These are phyloP conservation scores for Leptosomus discolor DNA, from an alignment of 2,113 vertebrate species.

Conservation along the genomic window DNA sequence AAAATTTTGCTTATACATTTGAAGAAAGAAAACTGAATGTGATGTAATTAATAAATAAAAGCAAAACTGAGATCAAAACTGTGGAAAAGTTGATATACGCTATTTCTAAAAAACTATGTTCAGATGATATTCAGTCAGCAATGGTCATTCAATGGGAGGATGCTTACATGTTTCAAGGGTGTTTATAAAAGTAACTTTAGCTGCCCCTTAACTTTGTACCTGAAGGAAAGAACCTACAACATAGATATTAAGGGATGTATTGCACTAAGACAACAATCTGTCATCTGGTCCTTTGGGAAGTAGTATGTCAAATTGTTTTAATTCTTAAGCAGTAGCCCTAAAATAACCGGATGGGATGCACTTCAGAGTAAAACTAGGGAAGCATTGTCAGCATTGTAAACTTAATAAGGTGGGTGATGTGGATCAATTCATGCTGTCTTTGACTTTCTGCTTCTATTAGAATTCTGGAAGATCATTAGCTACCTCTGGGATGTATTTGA, in stretches of 20 bases:
- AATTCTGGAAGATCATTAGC: constrained; percentile 75
- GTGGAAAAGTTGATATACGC: neutral
- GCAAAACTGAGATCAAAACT: neutral
- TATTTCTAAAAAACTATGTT: neutral
- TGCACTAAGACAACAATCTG: neutral
- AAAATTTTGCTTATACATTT: neutral
- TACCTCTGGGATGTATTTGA: constrained; percentile 73
- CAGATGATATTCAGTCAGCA: neutral
- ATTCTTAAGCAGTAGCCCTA: constrained; percentile 4
- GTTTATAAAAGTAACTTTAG: neutral
- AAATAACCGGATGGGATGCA: constrained; percentile 13
- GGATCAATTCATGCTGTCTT: constrained; percentile 74
- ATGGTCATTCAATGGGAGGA: neutral
- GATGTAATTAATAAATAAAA: neutral
- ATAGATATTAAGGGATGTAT: neutral
- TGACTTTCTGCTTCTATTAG: constrained; percentile 75
- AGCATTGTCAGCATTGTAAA: constrained; percentile 35
- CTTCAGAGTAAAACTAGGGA: constrained; percentile 12
- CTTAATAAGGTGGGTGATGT: constrained; percentile 67
- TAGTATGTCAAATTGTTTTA: constrained; percentile 10
- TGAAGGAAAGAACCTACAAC: neutral
- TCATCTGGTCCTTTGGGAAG: neutral
- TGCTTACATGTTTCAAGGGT: neutral
- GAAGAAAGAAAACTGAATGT: neutral
- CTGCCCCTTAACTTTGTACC: neutral